These are phyloP conservation scores for Tauraco erythrolophus DNA, from an alignment of 2,113 vertebrate species.

Conservation along the genomic window DNA sequence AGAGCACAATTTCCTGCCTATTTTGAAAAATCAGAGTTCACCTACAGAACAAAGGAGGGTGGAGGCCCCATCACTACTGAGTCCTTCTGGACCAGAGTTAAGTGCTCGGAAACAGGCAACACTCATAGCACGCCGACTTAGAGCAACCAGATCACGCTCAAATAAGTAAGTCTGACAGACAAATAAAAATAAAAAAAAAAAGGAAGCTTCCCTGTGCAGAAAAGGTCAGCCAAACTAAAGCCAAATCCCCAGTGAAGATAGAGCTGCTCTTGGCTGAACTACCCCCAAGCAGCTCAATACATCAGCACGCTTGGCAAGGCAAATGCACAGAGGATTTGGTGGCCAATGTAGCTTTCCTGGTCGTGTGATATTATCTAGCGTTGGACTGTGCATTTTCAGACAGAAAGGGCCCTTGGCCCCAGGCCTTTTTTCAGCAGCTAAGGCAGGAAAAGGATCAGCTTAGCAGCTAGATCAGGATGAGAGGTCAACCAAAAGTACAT, in stretches of 20 bases:
- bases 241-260: background rate
- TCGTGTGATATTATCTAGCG: background rate
- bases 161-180: background rate
- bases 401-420: background rate
- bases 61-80: background rate
- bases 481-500: background rate
- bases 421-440: background rate
- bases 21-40: conserved; percentile 37
- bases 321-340: background rate
- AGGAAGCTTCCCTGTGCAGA: background rate
- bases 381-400: background rate
- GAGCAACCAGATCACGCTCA: background rate
- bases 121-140: background rate
- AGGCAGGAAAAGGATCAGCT: background rate
- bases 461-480: background rate
- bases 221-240: background rate
- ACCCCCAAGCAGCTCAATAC: background rate
- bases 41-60: conserved; percentile 40
- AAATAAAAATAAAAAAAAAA: background rate
- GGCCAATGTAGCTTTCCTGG: background rate
- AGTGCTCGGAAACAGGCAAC: background rate
- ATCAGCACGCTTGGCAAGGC: background rate
- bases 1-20: conserved; percentile 34
- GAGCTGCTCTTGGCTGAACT: background rate
- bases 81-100: background rate